These are phyloP conservation scores for Chironex yamaguchii DNA, from an alignment of 30 jellyfish, hydroid and myxozoan genomes.

Conservation along the genomic window DNA sequence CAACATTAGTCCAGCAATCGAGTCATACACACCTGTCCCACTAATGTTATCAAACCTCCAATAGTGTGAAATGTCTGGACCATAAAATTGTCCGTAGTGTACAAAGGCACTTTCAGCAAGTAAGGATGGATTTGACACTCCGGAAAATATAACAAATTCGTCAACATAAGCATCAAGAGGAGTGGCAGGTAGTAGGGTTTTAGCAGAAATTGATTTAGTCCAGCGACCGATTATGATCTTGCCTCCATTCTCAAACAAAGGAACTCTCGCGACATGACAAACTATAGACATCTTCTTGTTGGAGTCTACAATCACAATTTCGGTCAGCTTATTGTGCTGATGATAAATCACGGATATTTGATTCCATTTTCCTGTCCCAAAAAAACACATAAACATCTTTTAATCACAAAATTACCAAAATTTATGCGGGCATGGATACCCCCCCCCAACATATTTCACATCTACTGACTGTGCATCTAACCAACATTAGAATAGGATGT, in stretches of 20 bases:
- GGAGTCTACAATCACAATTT: constrained; percentile 5
- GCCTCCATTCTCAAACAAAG: constrained; percentile 32
- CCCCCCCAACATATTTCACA: no score
- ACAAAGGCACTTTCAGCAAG: constrained; percentile 14
- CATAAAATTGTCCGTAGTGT: constrained; percentile 43
- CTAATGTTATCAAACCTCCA: constrained; percentile 65
- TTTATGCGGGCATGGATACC: no score
- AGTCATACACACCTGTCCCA: constrained; percentile 26
- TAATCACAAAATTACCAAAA: no score
- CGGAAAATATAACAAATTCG: constrained; percentile 60
- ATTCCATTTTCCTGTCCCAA: constrained; percentile 70
- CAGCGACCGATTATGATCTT: constrained; percentile 63
- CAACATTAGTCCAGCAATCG: constrained; percentile 6
- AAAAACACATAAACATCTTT: background rate
- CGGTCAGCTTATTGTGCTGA: constrained; percentile 13
- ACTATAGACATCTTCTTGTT: constrained; percentile 20
- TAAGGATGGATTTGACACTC: constrained; percentile 74
- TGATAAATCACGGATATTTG: constrained; percentile 54
- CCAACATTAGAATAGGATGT: no score
- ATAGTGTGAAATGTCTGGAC: constrained; percentile 48
- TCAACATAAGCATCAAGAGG: constrained; percentile 62
- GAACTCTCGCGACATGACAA: constrained; percentile 20
- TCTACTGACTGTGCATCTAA: no score
- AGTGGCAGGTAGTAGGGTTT: constrained; percentile 22
- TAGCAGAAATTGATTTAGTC: constrained; percentile 34